A percentile compares a stretch with the other conserved stretches of the same genome.
Evolutionary conservation across 2,888 invertebrate genomes (phyloP).

Genomic region (Steinernema hermaphroditum): DNA sequence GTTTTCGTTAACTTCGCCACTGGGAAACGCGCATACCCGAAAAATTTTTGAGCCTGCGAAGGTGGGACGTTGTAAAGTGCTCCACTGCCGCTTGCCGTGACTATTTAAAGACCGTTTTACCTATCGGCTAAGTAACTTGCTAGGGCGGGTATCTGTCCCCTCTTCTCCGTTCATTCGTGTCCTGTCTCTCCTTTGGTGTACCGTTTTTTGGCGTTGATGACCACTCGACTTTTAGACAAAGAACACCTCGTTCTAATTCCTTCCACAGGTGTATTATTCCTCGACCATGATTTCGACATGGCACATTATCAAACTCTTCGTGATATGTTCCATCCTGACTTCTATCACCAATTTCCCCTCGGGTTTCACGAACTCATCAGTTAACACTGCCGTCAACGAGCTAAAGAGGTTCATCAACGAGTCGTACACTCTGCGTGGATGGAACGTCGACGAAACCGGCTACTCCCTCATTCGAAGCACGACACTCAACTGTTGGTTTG

Average conservation of each 20-base stretch:
- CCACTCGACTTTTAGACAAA: not conserved
- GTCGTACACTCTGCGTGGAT: slow-evolving; percentile 45
- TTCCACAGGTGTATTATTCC: not conserved
- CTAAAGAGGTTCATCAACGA: slow-evolving; percentile 52
- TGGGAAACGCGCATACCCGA: not conserved
- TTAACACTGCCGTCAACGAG: slow-evolving; percentile 59
- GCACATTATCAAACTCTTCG: slow-evolving; percentile 45
- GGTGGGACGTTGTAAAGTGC: slow-evolving; percentile 16
- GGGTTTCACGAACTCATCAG: slow-evolving; percentile 60
- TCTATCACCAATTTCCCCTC: slow-evolving; percentile 62
- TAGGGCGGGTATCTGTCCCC: slow-evolving; percentile 10
- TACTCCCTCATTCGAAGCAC: slow-evolving; percentile 43
- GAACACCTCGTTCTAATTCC: not conserved
- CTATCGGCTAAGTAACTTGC: not conserved
- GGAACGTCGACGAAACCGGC: slow-evolving; percentile 41
- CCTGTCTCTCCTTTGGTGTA: slow-evolving; percentile 13
- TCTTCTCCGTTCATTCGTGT: not conserved
- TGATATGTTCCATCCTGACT: slow-evolving; percentile 53
- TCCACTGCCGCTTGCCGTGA: slow-evolving; percentile 20
- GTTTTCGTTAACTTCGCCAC: not conserved
- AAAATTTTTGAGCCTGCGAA: slow-evolving; percentile 17
- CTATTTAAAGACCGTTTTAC: slow-evolving; percentile 30
- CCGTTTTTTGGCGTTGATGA: not conserved
- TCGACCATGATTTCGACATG: slow-evolving; percentile 37
- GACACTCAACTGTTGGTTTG: slow-evolving; percentile 58